A percentile compares a stretch with the other conserved stretches of the same genome.
These are phyloP conservation scores for Pimephales promelas DNA, from an alignment of 2,113 vertebrate species.

Conservation along the genomic window DNA sequence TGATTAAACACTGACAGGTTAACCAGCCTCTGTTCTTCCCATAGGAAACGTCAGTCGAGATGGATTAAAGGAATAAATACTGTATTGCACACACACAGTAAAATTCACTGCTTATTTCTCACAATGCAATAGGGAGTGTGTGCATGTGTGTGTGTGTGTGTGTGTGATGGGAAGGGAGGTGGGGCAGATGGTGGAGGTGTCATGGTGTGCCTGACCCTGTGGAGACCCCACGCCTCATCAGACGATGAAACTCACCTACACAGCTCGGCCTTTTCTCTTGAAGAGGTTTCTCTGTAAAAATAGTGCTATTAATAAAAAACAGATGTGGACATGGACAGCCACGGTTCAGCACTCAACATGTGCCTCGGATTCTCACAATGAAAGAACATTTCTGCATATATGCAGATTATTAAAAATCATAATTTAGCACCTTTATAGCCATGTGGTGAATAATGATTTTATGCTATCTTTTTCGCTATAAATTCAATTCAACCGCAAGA, in stretches of 20 bases:
- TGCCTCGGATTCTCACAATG: neutral
- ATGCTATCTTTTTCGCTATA: neutral
- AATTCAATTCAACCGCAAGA: neutral
- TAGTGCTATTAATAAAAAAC: conserved; percentile 75
- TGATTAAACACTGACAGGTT: conserved; percentile 34
- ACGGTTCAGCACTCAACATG: conserved; percentile 35
- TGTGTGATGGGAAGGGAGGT: conserved; percentile 34
- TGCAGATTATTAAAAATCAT: conserved; percentile 5
- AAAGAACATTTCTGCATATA: neutral
- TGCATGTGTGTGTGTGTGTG: conserved; percentile 22
- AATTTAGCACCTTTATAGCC: neutral
- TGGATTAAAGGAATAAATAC: neutral
- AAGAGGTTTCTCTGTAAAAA: conserved; percentile 77
- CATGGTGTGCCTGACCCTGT: conserved; percentile 65
- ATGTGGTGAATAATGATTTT: neutral
- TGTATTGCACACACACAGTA: neutral
- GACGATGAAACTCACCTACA: conserved; percentile 78
- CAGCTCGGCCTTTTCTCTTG: conserved; percentile 71
- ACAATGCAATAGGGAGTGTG: neutral
- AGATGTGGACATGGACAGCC: conserved; percentile 77
- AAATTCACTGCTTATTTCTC: neutral
- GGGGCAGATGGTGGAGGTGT: conserved; percentile 30
- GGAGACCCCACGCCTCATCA: conserved; percentile 70
- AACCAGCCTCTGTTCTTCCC: conserved; percentile 22
- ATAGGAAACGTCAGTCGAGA: neutral